Base-by-base conservation (phyloP, 1,140 invertebrate genomes). In the Drosophila suzukii region DNA sequence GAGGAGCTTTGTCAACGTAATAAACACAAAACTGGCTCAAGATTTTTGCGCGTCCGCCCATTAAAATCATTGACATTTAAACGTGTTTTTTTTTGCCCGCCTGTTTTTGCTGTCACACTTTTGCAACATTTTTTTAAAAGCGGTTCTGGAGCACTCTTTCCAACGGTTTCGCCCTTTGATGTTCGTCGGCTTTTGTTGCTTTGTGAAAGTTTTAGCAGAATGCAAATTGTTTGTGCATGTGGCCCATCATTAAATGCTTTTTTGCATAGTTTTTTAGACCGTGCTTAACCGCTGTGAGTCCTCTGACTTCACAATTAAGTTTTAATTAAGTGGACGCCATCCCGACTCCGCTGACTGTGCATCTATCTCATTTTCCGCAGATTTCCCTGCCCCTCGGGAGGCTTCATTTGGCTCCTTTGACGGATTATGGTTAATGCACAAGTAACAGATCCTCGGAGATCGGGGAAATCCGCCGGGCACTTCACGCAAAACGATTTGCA, bases 21-120 rank as follows among this genome's bases (percentile, higher is more conserved):
- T 86, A 86, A 85, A 85, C 82, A 75, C 53, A 89, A 89, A 88
- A 88, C 79, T 88, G 84, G 84, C 84, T 88, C 84, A 89, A 88
- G 84, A 88, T 81, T 88, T 84, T 84, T 89, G 78, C 80, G 81
- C 84, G 83, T 89, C 84, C 83, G 83, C 83, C 84, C 84, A 88
- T 88, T 88, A 88, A 88, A 88, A 88, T 88, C 84, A 88, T 89
- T 88, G 84, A 88, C 84, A 88, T 88, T 88, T 88, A 89, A 88
- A 77, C 77, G 84, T 67, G 76, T 70, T 70, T 70, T 70, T 75
- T 17, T 66, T 30, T 30, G 56, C 20, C 56, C n/a, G 27, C n/a
- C 72, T 36, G 30, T 30, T 63, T 74, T 75, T 75, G 60, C 72
- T 75, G 72, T 75, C 68, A 76, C 81, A 75, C 63, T 78, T 86